Conservation (phyloP, 2,113 vertebrate species). For the Crypturellus undulatus region DNA sequence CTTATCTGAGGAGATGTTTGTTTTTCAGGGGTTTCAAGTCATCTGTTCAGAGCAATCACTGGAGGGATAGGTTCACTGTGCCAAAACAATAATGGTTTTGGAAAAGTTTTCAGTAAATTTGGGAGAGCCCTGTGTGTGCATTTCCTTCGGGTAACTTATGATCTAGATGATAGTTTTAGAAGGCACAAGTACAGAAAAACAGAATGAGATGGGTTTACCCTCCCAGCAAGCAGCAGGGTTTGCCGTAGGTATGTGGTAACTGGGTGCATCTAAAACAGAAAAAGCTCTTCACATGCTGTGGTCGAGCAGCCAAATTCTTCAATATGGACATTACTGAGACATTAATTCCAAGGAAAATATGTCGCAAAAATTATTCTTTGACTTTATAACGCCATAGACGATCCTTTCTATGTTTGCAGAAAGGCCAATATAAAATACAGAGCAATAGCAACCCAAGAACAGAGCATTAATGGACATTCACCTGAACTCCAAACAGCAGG, state of each 20-base stretch:
- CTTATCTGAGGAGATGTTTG: not conserved
- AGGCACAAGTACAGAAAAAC: not conserved
- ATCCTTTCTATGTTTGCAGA: not conserved
- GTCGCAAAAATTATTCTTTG: not conserved
- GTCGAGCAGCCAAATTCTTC: rapidly evolving
- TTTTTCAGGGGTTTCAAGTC: not conserved
- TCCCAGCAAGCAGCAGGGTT: rapidly evolving
- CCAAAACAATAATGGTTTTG: not conserved
- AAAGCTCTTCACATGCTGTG: not conserved
- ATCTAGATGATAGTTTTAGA: slow-evolving; percentile 5
- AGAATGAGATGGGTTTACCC: not conserved
- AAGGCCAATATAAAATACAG: not conserved
- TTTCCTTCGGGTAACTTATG: not conserved
- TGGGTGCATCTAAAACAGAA: not conserved
- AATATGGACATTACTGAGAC: not conserved
- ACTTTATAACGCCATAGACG: not conserved
- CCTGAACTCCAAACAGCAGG: not conserved
- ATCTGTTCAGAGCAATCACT: not conserved
- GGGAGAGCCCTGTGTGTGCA: not conserved
- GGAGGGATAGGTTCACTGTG: not conserved
- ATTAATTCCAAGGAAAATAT: not conserved
- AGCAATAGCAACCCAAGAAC: not conserved
- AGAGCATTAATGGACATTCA: rapidly evolving
- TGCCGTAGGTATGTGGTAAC: not conserved
- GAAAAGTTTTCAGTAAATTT: not conserved